Conservation (phyloP, 2,888 invertebrate genomes). For the Mythimna albipuncta region DNA sequence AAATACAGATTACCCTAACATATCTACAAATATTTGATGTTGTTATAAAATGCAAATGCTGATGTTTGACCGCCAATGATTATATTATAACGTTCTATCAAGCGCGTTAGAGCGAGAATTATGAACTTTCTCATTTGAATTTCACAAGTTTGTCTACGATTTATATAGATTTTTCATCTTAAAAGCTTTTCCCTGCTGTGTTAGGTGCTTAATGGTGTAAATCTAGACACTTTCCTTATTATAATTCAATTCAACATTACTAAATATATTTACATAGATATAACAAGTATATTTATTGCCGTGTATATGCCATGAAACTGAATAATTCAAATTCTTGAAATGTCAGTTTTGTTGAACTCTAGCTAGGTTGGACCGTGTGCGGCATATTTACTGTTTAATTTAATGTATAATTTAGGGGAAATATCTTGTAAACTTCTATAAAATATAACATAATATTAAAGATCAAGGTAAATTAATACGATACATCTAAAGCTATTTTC, state of each 20-base stretch:
- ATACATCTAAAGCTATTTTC: conserved; percentile 7
- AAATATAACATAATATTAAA: background rate
- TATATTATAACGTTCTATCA: conserved; percentile 53
- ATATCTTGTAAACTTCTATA: conserved; percentile 1
- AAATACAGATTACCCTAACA: no score
- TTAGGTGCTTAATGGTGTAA: conserved; percentile 49
- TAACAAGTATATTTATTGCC: conserved; percentile 53
- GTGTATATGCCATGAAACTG: conserved; percentile 41
- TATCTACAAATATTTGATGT: conserved; percentile 56
- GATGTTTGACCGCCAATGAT: conserved; percentile 53
- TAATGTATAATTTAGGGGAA: conserved; percentile 20
- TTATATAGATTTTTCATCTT: conserved; percentile 48
- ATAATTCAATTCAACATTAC: conserved; percentile 59
- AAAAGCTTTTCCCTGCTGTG: conserved; percentile 56
- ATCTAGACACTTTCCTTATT: conserved; percentile 55
- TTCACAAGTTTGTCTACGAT: conserved; percentile 36
- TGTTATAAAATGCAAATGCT: conserved; percentile 62
- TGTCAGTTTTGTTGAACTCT: conserved; percentile 29
- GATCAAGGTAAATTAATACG: background rate
- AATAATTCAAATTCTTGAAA: conserved; percentile 58
- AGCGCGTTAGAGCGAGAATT: conserved; percentile 45
- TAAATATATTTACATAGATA: conserved; percentile 50
- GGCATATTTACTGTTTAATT: conserved; percentile 34
- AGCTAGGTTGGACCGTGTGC: background rate
- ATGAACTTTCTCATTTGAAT: conserved; percentile 45